Conservation (phyloP, 2,888 invertebrate species). For the Trissolcus japonicus region DNA sequence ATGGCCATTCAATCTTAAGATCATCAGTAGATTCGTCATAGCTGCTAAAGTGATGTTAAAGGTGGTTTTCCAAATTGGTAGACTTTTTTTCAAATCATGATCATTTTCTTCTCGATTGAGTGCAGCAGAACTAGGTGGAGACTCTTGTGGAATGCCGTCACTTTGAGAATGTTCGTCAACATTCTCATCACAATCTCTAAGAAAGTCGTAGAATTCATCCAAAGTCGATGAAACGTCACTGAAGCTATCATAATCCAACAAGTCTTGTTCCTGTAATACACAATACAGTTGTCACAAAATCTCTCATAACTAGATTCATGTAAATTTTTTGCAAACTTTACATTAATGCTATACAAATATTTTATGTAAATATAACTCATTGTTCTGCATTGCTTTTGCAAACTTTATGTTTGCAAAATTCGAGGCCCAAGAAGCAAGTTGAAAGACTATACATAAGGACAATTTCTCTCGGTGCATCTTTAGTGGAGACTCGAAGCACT, state of each 20-base stretch:
- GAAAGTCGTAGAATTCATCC: background rate
- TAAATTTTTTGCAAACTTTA: no score
- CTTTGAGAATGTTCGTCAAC: background rate
- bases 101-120: background rate
- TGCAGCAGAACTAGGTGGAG: background rate
- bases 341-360: no score
- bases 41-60: background rate
- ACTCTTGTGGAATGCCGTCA: background rate
- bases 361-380: slow-evolving; percentile 27
- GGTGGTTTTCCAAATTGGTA: background rate
- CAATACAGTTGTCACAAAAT: no score
- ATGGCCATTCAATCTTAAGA: background rate
- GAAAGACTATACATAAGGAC: slow-evolving; percentile 26
- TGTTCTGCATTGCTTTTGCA: no score
- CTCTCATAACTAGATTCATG: no score
- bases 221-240: background rate
- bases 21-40: background rate
- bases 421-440: slow-evolving; percentile 23
- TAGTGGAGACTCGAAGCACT: slow-evolving; percentile 5
- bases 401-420: slow-evolving; percentile 13
- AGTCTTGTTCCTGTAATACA: no score
- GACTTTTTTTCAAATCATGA: background rate
- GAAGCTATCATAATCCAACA: no score
- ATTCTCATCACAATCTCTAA: background rate
- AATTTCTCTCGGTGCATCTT: slow-evolving; percentile 32